Evolutionary conservation across 2,888 invertebrate species (phyloP).

Genomic region (Papilio elwesi): DNA sequence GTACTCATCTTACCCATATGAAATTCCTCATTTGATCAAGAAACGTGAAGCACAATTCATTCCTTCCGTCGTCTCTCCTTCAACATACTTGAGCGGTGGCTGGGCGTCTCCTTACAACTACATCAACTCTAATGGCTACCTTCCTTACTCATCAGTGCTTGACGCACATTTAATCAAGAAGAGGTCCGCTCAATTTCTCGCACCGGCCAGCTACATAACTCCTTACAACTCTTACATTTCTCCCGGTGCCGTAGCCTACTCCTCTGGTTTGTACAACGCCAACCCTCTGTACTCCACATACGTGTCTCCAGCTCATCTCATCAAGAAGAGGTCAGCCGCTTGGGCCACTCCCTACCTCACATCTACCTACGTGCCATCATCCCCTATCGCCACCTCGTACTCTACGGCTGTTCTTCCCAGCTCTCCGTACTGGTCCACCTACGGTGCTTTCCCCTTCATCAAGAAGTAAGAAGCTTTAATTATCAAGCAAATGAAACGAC

Average conservation of each 20-base stretch:
- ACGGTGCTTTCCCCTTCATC: conserved; percentile 45
- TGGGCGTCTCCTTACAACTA: conserved; percentile 1
- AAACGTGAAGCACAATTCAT: conserved; percentile 54
- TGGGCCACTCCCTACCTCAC: conserved; percentile 27
- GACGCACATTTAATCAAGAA: conserved; percentile 48
- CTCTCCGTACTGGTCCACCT: conserved; percentile 50
- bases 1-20: conserved; percentile 47
- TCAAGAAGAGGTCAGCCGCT: conserved; percentile 42
- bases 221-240: conserved; percentile 46
- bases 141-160: conserved; percentile 34
- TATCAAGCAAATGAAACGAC: neutral
- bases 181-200: conserved; percentile 61
- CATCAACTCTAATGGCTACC: conserved; percentile 29
- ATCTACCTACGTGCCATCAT: conserved; percentile 51
- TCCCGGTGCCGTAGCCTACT: conserved; percentile 57
- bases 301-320: conserved; percentile 43
- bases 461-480: conserved; percentile 33
- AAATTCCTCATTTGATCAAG: conserved; percentile 49
- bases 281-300: conserved; percentile 29
- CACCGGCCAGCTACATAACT: conserved; percentile 46
- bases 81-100: conserved; percentile 16
- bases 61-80: conserved; percentile 47
- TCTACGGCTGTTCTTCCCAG: conserved; percentile 44
- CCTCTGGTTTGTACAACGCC: conserved; percentile 39
- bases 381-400: conserved; percentile 49